Conservation (phyloP, 2,888 invertebrate genomes). For the Platycheirus rosarum region DNA sequence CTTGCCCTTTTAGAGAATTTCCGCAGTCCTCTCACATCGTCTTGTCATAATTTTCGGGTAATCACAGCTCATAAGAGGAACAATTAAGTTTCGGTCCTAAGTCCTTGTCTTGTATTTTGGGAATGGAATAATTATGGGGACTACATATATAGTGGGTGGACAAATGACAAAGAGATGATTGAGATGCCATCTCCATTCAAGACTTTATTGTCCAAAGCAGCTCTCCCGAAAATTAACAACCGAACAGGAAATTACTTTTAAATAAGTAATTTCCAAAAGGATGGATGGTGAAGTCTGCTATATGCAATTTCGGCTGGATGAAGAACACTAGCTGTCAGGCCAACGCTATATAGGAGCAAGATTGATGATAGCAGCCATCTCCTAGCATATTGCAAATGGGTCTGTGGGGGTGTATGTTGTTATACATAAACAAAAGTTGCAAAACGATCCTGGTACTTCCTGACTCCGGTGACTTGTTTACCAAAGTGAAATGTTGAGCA, state of each 20-base stretch:
- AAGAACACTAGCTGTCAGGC: conserved; percentile 47
- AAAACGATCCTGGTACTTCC: conserved; percentile 10
- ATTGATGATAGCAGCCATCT: conserved; percentile 63
- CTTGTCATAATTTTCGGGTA: conserved; percentile 66
- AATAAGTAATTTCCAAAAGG: conserved; percentile 70
- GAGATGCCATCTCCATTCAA: conserved; percentile 13
- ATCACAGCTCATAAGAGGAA: conserved; percentile 62
- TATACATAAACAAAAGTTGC: conserved; percentile 29
- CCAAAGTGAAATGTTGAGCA: conserved; percentile 41
- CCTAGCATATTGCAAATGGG: conserved; percentile 16
- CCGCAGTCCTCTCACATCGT: conserved; percentile 45
- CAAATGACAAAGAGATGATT: conserved; percentile 62
- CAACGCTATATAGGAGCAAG: conserved; percentile 40
- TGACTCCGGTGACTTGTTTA: background rate
- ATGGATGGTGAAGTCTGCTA: conserved; percentile 2
- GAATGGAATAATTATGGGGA: background rate
- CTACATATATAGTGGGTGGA: conserved; percentile 19
- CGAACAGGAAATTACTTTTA: conserved; percentile 70
- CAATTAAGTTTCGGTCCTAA: conserved; percentile 56
- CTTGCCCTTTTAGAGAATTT: conserved; percentile 4
- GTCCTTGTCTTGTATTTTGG: conserved; percentile 9
- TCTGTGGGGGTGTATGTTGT: background rate
- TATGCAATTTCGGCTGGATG: conserved; percentile 13
- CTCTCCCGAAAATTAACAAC: conserved; percentile 57
- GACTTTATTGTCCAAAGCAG: conserved; percentile 36